phyloP scores from a whole-genome alignment of 2,113 vertebrate species.

The Poeciliopsis prolifica region DNA sequence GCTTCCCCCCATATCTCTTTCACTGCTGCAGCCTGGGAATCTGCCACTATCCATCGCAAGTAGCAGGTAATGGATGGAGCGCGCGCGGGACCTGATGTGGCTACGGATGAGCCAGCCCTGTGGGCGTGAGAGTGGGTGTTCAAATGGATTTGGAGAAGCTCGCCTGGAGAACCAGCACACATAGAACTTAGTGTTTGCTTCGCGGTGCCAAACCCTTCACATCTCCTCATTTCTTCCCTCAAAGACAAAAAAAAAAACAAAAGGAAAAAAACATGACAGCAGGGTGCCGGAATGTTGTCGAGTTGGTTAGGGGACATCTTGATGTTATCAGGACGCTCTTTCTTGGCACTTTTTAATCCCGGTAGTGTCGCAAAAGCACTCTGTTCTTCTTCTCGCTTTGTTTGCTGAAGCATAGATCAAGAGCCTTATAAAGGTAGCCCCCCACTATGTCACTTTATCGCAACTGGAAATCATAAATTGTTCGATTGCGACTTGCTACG shows the following conservation, averaged over 20 bases:
- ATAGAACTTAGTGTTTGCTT: slow-evolving; percentile 26
- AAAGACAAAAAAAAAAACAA: slow-evolving; percentile 30
- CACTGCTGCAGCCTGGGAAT: slow-evolving; percentile 49
- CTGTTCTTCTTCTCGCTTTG: slow-evolving; percentile 23
- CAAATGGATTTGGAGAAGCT: slow-evolving; percentile 63
- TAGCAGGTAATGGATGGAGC: slow-evolving; percentile 72
- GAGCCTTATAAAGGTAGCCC: slow-evolving; percentile 12
- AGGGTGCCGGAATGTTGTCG: slow-evolving; percentile 9
- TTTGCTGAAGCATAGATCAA: slow-evolving; percentile 38
- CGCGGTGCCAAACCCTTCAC: neutral
- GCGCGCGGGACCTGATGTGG: slow-evolving; percentile 58
- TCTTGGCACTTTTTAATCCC: slow-evolving; percentile 33
- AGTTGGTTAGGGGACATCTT: slow-evolving; percentile 33
- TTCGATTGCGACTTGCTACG: slow-evolving; percentile 38
- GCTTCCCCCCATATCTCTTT: slow-evolving; percentile 45
- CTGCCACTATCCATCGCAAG: slow-evolving; percentile 58
- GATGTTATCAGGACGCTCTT: slow-evolving; percentile 25
- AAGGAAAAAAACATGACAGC: slow-evolving; percentile 12
- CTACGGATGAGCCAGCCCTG: slow-evolving; percentile 66
- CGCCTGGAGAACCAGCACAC: slow-evolving; percentile 67
- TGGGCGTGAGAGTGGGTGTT: slow-evolving; percentile 74
- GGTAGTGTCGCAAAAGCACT: slow-evolving; percentile 15
- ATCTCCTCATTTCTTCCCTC: slow-evolving; percentile 17
- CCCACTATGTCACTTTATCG: slow-evolving; percentile 12
- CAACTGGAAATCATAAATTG: slow-evolving; percentile 49